Conservation (phyloP, 1,140 invertebrate genomes). For the Caerostris darwini region DNA sequence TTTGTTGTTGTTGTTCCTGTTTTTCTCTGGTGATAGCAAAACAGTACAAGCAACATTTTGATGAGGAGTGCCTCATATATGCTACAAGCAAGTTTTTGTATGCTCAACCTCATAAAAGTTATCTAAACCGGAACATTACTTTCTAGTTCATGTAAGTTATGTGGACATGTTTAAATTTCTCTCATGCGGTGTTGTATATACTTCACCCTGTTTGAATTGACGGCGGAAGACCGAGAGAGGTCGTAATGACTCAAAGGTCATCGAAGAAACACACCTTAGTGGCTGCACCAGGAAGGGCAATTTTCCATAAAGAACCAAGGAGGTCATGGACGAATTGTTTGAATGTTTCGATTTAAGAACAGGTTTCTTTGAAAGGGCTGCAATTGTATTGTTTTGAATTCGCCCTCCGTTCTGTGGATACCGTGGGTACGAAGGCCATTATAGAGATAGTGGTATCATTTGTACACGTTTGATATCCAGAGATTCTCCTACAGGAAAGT, state of each 20-base stretch:
- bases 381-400: slow-evolving; percentile 11
- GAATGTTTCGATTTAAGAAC: slow-evolving; percentile 5
- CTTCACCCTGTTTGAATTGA: not conserved
- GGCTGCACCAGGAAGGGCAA: not conserved
- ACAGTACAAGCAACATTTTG: no score
- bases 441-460: not conserved
- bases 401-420: slow-evolving; percentile 34
- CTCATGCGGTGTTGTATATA: not conserved
- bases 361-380: not conserved
- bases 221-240: not conserved
- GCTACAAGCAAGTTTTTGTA: no score
- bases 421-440: not conserved
- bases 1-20: no score
- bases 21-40: no score
- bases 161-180: not conserved
- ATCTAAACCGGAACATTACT: not conserved
- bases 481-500: not conserved
- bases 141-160: not conserved
- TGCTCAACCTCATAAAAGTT: not conserved
- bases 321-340: slow-evolving; percentile 29
- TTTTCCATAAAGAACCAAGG: not conserved
- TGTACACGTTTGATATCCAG: not conserved
- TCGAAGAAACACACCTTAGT: slow-evolving; percentile 3
- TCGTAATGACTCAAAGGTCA: not conserved
- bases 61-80: no score